Evolutionary conservation across 2,797 vertebrate genomes (phyloP), one percentile per base, ranked within the genome.

Genomic region (Galaxias olidus): DNA sequence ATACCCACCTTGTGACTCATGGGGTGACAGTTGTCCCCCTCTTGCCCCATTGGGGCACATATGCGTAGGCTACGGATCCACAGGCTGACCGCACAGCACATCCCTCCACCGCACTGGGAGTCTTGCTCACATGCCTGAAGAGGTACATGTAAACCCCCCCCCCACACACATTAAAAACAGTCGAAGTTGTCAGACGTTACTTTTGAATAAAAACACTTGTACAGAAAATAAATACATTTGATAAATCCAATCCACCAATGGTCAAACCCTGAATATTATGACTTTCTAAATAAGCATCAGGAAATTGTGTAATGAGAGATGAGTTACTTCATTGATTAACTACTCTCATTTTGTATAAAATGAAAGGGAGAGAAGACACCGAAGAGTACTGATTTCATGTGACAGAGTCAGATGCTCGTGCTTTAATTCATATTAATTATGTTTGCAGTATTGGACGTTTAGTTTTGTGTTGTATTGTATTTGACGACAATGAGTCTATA

Each of bases 1-100:
- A 8, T 6, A 14, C 77, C 93, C 78, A 98, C 97, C 85, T 95
- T 92, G 82, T 96, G 95, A 62, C 95, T 97, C 90, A 96, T 55
- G 0, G 95, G 95, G 78, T 98, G 96, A 76, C 97, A 99, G n/a
- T 92, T 89, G 4, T 98, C 95, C 70, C 93, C 95, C 72, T 95
- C 67, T 59, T 81, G 88, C 13, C 96, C 95, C 94, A 96, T 92
- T 0, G 95, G 93, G 0, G 93, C 92, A 76, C 97, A 99, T 88
- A 98, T 95, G 10, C 94, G 89, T 67, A 98, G 89, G 84, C 91
- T 95, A 72, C 90, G 92, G 71, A 98, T 94, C 96, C 97, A 99
- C 85, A 98, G 87, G 77, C 95, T 98, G 15, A 98, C 89, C 0
- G 97, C 96, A 1, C 97, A 98, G 76, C 96, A 99, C 95, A 93